phyloP scores from a whole-genome alignment of 2,888 invertebrate species.

The Sphinx pinastri region DNA sequence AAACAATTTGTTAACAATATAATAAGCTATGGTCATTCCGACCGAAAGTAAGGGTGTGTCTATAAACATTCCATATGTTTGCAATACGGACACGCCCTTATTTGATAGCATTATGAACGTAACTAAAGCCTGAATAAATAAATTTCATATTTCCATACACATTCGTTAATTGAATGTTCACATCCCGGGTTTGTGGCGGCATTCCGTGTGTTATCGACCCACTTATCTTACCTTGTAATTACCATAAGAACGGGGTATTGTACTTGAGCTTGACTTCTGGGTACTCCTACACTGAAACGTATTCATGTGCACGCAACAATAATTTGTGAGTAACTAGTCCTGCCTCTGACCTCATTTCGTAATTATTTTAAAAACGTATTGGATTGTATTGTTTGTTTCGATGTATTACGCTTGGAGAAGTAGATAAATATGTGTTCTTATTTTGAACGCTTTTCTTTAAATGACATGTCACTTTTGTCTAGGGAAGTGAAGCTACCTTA shows the following conservation, averaged over 20 bases:
- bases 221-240: conserved; percentile 59
- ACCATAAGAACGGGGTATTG: conserved; percentile 54
- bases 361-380: conserved; percentile 36
- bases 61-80: too few relatives aligned
- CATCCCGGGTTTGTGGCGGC: conserved; percentile 2
- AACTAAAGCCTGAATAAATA: not conserved
- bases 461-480: too few relatives aligned
- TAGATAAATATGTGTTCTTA: too few relatives aligned
- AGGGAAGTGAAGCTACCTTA: too few relatives aligned
- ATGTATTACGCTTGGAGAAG: not conserved
- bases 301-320: conserved; percentile 45
- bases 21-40: too few relatives aligned
- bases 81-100: too few relatives aligned
- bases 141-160: not conserved
- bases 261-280: conserved; percentile 30
- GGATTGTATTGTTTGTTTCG: not conserved
- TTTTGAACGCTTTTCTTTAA: too few relatives aligned
- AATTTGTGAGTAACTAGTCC: conserved; percentile 43
- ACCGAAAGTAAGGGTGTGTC: too few relatives aligned
- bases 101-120: too few relatives aligned
- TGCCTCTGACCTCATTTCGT: conserved; percentile 35
- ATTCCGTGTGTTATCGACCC: conserved; percentile 50
- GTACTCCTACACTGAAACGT: conserved; percentile 24
- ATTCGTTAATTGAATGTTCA: conserved; percentile 7
- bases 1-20: too few relatives aligned